phyloP scores from a whole-genome alignment of 2,888 invertebrate species.

The Metellina segmentata region DNA sequence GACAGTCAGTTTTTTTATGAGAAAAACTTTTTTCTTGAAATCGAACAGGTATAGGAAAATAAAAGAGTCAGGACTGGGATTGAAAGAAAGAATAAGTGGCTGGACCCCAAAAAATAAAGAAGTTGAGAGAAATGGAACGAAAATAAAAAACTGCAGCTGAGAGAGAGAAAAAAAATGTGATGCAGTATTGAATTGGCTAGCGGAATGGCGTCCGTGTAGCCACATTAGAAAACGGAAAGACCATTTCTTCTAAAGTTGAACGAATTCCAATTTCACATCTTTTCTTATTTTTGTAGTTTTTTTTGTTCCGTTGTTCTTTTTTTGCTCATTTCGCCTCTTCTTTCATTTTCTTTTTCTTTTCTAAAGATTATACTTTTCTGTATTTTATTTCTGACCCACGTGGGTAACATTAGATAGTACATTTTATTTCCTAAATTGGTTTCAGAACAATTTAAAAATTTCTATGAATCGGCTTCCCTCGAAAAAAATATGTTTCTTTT shows the following conservation, averaged over 20 bases:
- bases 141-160: conserved; percentile 25
- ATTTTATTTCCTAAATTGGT: conserved; percentile 71
- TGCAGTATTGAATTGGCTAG: conserved; percentile 66
- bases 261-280: conserved; percentile 73
- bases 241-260: conserved; percentile 71
- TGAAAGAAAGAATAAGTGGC: conserved; percentile 57
- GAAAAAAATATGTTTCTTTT: conserved; percentile 18
- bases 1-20: neutral
- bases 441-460: conserved; percentile 61
- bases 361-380: conserved; percentile 10
- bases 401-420: conserved; percentile 65
- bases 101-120: conserved; percentile 30
- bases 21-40: conserved; percentile 32
- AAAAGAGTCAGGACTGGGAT: conserved; percentile 58
- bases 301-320: conserved; percentile 50
- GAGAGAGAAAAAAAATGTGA: conserved; percentile 46
- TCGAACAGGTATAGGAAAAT: conserved; percentile 72
- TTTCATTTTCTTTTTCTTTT: conserved; percentile 19
- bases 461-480: conserved; percentile 29
- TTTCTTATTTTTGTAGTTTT: conserved; percentile 46
- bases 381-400: conserved; percentile 18
- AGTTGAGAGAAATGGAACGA: conserved; percentile 27
- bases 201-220: conserved; percentile 58
- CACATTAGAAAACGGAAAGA: conserved; percentile 74
- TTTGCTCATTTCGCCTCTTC: conserved; percentile 28